A percentile compares a stretch with the other conserved stretches of the same genome.
These are phyloP conservation scores for Lumbricus terrestris DNA, from an alignment of 2,888 invertebrate species.

Conservation along the genomic window DNA sequence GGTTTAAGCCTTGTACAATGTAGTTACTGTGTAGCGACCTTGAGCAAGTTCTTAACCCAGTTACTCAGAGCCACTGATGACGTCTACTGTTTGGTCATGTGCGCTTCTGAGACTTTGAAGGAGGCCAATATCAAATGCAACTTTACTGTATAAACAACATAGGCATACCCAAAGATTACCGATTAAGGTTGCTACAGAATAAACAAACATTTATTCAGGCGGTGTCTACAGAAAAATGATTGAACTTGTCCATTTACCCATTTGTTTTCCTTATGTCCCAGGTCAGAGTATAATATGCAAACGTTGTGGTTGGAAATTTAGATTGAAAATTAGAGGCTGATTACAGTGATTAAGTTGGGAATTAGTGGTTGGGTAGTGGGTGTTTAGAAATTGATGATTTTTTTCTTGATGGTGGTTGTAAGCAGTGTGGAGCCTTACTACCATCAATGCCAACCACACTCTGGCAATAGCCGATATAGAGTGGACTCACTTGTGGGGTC, in stretches of 20 bases:
- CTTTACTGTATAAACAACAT: too few species aligned
- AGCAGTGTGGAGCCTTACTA: background rate
- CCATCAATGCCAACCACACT: background rate
- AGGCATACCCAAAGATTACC: background rate
- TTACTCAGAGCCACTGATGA: too few species aligned
- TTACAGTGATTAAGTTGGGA: too few species aligned
- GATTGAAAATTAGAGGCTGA: background rate
- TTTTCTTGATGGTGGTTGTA: background rate
- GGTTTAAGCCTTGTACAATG: too few species aligned
- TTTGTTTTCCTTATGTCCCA: background rate
- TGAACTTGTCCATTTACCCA: background rate
- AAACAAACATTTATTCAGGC: background rate
- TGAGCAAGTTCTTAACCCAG: too few species aligned
- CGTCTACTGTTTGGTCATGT: too few species aligned
- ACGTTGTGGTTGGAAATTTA: background rate
- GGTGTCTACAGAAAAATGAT: background rate
- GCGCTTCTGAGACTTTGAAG: too few species aligned
- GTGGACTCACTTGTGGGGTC: conserved; percentile 5
- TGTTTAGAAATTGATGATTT: background rate
- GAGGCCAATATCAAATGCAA: too few species aligned
- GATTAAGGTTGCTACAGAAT: background rate
- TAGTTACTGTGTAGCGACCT: too few species aligned
- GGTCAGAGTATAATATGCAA: background rate
- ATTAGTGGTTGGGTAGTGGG: too few species aligned
- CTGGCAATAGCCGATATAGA: background rate